These are phyloP conservation scores for Trachymyrmex septentrionalis DNA, from an alignment of 1,140 invertebrate genomes.

Conservation along the genomic window DNA sequence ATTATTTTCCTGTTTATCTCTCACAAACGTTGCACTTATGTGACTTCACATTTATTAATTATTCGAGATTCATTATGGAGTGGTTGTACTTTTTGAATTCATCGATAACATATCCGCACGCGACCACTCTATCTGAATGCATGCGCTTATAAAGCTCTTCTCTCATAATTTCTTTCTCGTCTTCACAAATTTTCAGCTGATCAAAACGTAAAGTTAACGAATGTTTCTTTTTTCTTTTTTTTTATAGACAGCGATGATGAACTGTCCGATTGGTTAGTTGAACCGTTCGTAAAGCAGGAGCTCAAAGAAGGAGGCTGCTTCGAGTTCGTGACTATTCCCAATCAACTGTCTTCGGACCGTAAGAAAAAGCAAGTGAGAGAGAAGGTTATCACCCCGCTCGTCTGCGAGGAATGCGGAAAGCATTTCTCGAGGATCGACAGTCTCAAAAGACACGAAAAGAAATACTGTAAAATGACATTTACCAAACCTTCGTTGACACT, in stretches of 20 bases:
- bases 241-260: slow-evolving; percentile 46
- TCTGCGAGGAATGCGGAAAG: slow-evolving; percentile 71
- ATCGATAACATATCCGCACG: background rate
- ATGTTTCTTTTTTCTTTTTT: slow-evolving; percentile 9
- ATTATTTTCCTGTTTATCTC: slow-evolving; percentile 2
- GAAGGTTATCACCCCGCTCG: slow-evolving; percentile 9
- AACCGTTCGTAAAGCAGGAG: slow-evolving; percentile 57
- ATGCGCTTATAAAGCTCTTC: slow-evolving; percentile 29
- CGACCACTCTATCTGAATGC: slow-evolving; percentile 16
- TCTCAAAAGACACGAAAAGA: slow-evolving; percentile 73
- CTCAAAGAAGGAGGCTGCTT: slow-evolving; percentile 47
- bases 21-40: background rate
- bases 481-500: background rate
- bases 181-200: background rate
- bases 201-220: slow-evolving; percentile 16
- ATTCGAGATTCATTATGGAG: background rate
- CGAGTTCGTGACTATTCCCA: slow-evolving; percentile 59
- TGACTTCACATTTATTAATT: background rate
- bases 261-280: slow-evolving; percentile 46
- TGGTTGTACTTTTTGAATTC: background rate
- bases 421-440: slow-evolving; percentile 74
- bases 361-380: slow-evolving; percentile 40
- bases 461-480: slow-evolving; percentile 61
- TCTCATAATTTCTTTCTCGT: background rate
- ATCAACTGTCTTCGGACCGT: background rate